Base-by-base conservation (phyloP, 2,113 vertebrate genomes). In the Dipodomys ordii region DNA sequence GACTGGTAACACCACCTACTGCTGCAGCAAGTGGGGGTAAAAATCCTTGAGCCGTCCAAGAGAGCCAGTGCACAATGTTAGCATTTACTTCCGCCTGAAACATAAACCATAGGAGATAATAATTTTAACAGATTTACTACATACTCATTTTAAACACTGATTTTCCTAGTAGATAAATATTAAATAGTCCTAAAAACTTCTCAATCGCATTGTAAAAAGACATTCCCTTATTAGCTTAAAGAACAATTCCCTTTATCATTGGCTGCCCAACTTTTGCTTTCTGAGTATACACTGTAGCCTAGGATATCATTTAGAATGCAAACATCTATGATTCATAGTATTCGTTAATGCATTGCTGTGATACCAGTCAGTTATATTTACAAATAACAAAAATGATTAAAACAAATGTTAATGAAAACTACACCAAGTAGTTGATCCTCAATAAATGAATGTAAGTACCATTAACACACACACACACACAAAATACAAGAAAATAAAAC, bases 1-100 rank as follows among this genome's bases (percentile, higher is more conserved):
- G 99, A 96, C 99, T 99, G 74, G 99, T 99, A 92, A 99, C 95
- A 82, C 99, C 99, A 87, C 99, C 99, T 16, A 99, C 98, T 84
- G 99, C 98, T 53, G 99, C 99, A n/a, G 99, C 98, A 90, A 99
- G 97, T 7, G 99, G 99, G 83, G 99, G 96, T 7, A 99, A 98
- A 94, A 98, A 98, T 91, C 99, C 99, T 96, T 97, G 97, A 2
- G 99, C 98, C 74, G 99, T 99, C 96, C 98, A 98, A 0, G 99
- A 99, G 27, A 99, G 95, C 97, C 99, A 99, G 67, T 95, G 98
- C 86, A 99, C 98, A 95, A 99, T 35, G 62, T 99, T 98, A 89
- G 96, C 92, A 96, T 99, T 98, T 87, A 99, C 97, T 74, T 96
- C 96, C 94, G 98, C 97, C 98, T 98, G 95, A 93, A 97, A 98